These are phyloP conservation scores for Lomographa bimaculata DNA, from an alignment of 2,888 invertebrate species.

Conservation along the genomic window DNA sequence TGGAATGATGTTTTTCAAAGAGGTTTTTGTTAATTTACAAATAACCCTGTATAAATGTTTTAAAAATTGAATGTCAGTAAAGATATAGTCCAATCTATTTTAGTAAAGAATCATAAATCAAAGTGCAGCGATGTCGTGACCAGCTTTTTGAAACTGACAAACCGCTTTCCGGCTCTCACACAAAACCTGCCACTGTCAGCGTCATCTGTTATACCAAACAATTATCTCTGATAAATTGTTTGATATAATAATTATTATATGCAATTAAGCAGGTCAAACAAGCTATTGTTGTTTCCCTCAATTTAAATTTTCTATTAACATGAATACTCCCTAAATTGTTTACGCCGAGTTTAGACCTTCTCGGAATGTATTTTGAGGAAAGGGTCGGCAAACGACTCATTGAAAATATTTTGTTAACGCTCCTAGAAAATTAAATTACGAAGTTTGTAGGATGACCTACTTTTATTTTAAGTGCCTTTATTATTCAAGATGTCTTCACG, in stretches of 20 bases:
- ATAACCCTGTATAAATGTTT: no score
- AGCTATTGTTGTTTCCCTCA: constrained; percentile 9
- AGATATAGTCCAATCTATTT: no score
- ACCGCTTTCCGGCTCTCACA: no score
- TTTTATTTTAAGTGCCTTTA: constrained; percentile 46
- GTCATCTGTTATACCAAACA: no score
- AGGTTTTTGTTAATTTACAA: no score
- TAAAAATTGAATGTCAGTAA: no score
- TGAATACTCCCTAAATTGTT: constrained; percentile 30
- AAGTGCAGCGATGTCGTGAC: no score
- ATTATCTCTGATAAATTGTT: not conserved
- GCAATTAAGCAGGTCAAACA: constrained; percentile 4
- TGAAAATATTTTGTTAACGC: constrained; percentile 49
- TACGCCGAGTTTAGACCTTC: constrained; percentile 28
- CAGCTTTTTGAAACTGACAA: no score
- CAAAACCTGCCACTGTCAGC: no score
- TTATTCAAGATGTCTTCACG: constrained; percentile 32
- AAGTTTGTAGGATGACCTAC: constrained; percentile 39
- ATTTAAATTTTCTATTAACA: constrained; percentile 17
- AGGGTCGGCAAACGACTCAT: constrained; percentile 30
- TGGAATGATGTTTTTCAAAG: no score
- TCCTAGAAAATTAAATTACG: constrained; percentile 45
- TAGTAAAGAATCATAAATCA: no score
- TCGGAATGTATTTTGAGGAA: constrained; percentile 22
- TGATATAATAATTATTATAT: constrained; percentile 4